Percentiles rank a stretch among this genome's conserved stretches.
phyloP scores from a whole-genome alignment of 2,888 invertebrate species.

The Scaptomyza parva region DNA sequence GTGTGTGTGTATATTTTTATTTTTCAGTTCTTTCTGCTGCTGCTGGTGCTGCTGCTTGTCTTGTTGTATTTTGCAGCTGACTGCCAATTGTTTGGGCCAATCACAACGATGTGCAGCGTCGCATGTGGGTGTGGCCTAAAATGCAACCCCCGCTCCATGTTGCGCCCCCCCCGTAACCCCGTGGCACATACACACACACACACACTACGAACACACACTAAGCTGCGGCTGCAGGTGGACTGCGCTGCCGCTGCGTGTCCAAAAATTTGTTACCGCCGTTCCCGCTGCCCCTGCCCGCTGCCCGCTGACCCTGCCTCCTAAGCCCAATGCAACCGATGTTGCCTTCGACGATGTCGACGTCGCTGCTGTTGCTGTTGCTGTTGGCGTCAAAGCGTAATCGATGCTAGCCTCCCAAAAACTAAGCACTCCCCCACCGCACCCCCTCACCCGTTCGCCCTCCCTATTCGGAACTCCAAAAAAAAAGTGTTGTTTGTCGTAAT shows the following conservation, averaged over 20 bases:
- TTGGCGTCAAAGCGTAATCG: conserved; percentile 66
- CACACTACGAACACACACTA: conserved; percentile 3
- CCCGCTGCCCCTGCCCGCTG: conserved; percentile 30
- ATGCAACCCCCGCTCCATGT: conserved; percentile 80
- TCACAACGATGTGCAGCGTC: conserved; percentile 82
- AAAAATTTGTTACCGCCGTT: conserved; percentile 57
- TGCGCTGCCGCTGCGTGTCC: conserved; percentile 68
- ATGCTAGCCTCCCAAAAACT: conserved; percentile 46
- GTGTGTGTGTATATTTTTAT: conserved; percentile 30
- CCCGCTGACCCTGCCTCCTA: conserved; percentile 56
- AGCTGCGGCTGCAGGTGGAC: conserved; percentile 72
- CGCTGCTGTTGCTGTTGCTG: conserved; percentile 44
- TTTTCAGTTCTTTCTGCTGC: conserved; percentile 14
- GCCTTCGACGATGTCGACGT: conserved; percentile 40
- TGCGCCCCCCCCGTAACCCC: conserved; percentile 26
- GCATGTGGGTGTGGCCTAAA: conserved; percentile 84
- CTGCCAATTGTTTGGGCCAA: conserved; percentile 82
- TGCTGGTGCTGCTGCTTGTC: conserved; percentile 28
- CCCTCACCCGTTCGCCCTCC: neutral
- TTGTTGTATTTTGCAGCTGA: conserved; percentile 76
- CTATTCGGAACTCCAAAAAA: neutral
- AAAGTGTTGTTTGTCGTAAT: conserved; percentile 51
- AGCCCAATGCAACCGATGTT: conserved; percentile 52
- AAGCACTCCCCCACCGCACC: conserved; percentile 13
- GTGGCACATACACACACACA: neutral